Base-by-base conservation (phyloP, 2,797 vertebrate species). In the Acestrorhynchus altus region DNA sequence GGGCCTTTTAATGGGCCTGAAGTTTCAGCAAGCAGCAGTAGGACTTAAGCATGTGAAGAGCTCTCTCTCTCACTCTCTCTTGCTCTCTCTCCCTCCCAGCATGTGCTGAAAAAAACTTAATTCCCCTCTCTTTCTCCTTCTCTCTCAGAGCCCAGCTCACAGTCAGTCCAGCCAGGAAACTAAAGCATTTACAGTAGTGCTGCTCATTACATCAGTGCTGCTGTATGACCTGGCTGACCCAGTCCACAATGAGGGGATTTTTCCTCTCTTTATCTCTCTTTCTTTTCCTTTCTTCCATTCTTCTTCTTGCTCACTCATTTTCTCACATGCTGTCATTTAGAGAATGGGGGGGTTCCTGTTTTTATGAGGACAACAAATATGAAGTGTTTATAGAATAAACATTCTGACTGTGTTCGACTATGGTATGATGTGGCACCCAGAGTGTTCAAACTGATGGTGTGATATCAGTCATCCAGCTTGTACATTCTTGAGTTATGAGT, bases 21-120 rank as follows among this genome's bases (percentile, higher is more conserved):
- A 92, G 87, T 90, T 90, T 66, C 92, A 92, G 84, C 84, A 91
- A 90, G 84, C 84, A 92, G 89, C 87, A 87, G 88, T 84, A 59
- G 31, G 67, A 76, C 67, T 75, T 47, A 13, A 75, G 20, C 67
- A 75, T 57, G 66, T 78, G 70, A 69, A 56, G 12, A 40, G 26
- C 61, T 72, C 54, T 54, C 66, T 79, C 77, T 54, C 71, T 47
- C 26, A 35, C 10, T 64, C 39, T 64, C n/a, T 60, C 52, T 60
- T 18, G 11, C 28, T 63, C 59, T n/a, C 46, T 51, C 46, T 51
- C 46, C 31, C 46, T 70, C 67, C 56, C 46, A 31, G 66, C 67
- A 57, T 81, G 79, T 66, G 74, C 61, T 78, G 64, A 81, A 72
- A 35, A 72, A 83, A 82, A 64, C 40, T 24, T 74, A 56, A 80